phyloP scores from a whole-genome alignment of 2,113 vertebrate genomes.

The Rhinopomastus cyanomelas region DNA sequence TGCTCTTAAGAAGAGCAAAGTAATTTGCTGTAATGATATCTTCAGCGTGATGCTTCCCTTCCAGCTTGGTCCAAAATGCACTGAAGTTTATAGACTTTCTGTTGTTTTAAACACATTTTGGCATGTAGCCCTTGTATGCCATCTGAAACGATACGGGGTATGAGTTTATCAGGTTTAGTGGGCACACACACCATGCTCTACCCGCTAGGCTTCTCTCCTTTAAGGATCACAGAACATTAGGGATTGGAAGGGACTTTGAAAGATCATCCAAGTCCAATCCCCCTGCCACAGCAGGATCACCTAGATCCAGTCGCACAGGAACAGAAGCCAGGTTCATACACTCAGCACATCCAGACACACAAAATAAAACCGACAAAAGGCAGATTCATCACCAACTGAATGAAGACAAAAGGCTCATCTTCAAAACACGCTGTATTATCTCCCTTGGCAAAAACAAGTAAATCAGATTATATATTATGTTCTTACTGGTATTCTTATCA shows the following conservation, averaged over 20 bases:
- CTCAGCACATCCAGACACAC: background rate
- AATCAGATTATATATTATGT: background rate
- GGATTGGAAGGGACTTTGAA: no score
- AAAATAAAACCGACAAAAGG: background rate
- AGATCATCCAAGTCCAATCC: no score
- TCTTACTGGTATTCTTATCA: background rate
- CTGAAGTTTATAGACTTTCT: background rate
- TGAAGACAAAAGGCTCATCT: background rate
- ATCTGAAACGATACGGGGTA: background rate
- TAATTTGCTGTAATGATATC: background rate
- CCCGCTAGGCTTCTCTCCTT: background rate
- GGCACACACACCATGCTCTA: background rate
- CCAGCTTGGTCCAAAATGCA: background rate
- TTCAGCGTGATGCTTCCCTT: background rate
- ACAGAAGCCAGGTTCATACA: background rate
- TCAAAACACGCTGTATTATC: background rate
- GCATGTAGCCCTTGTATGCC: background rate
- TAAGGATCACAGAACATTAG: no score
- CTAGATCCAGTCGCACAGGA: no score
- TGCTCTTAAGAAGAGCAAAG: background rate
- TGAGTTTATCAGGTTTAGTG: conserved; percentile 2
- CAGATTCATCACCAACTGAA: background rate
- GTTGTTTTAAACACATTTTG: background rate
- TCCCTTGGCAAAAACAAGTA: background rate
- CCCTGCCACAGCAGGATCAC: no score